Evolutionary conservation across 2,888 invertebrate genomes (phyloP).

Genomic region (Himalopsyche anomala): DNA sequence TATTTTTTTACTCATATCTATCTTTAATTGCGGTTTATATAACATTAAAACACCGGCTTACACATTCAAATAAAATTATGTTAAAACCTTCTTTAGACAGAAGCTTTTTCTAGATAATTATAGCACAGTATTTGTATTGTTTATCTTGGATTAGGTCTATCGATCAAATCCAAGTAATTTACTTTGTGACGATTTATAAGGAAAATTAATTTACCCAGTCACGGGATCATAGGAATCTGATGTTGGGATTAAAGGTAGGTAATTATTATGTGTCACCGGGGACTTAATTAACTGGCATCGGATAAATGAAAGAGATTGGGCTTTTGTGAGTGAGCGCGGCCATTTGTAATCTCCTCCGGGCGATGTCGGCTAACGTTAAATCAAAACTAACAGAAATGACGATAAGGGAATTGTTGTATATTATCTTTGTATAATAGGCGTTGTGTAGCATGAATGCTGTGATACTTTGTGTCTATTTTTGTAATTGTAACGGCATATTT

Average conservation of each 20-base stretch:
- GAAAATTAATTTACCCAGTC: constrained; percentile 40
- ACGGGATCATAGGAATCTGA: constrained; percentile 56
- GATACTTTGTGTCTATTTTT: too few species aligned
- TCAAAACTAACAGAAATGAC: constrained; percentile 41
- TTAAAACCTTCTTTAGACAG: too few species aligned
- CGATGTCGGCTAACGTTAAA: constrained; percentile 48
- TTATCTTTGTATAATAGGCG: background rate
- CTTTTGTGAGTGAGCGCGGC: constrained; percentile 44
- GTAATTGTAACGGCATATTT: too few species aligned
- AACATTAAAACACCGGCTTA: too few species aligned
- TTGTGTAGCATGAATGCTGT: background rate
- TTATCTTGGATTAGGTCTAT: constrained; percentile 14
- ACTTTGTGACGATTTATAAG: constrained; percentile 36
- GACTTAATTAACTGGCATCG: constrained; percentile 53
- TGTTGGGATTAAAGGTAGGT: constrained; percentile 51
- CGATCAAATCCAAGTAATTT: constrained; percentile 24
- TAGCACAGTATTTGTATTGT: background rate
- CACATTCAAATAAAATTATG: too few species aligned
- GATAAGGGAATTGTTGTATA: constrained; percentile 41
- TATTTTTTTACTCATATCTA: too few species aligned
- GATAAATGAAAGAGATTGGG: constrained; percentile 47
- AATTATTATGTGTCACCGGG: constrained; percentile 55
- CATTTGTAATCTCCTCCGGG: constrained; percentile 39
- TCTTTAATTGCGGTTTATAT: too few species aligned
- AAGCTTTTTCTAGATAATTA: too few species aligned